Conservation (phyloP, 2,888 invertebrate species). For the Limnephilus rhombicus region DNA sequence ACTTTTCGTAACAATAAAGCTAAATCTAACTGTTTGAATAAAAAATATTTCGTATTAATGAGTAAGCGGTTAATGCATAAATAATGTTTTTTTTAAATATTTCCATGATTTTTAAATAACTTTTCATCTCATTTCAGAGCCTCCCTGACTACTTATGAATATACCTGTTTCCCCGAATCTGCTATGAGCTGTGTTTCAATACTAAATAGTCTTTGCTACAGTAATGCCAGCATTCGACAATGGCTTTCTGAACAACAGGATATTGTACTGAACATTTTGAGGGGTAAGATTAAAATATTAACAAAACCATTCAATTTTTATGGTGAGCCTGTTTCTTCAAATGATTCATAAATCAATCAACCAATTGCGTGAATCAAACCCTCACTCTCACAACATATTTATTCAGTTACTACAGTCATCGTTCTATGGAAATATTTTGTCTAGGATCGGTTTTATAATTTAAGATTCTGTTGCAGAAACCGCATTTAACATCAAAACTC, state of each 20-base stretch:
- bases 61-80: no score
- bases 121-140: conserved; percentile 70
- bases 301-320: not conserved
- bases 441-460: no score
- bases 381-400: no score
- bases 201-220: conserved; percentile 71
- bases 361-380: no score
- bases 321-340: not conserved
- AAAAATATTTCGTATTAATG: no score
- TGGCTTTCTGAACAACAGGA: conserved; percentile 67
- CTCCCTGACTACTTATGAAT: conserved; percentile 76
- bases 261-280: conserved; percentile 73
- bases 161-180: conserved; percentile 75
- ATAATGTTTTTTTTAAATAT: no score
- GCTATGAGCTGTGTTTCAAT: conserved; percentile 78
- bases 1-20: no score
- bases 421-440: no score
- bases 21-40: no score
- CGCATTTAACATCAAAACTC: no score
- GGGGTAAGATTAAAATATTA: conserved; percentile 71
- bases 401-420: no score
- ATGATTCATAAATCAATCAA: not conserved
- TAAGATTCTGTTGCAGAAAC: no score
- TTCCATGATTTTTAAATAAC: not conserved
- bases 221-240: conserved; percentile 56